These are phyloP conservation scores for Hemicentrotus pulcherrimus DNA, from an alignment of 35 echinoderm and acorn worm species.

Conservation along the genomic window DNA sequence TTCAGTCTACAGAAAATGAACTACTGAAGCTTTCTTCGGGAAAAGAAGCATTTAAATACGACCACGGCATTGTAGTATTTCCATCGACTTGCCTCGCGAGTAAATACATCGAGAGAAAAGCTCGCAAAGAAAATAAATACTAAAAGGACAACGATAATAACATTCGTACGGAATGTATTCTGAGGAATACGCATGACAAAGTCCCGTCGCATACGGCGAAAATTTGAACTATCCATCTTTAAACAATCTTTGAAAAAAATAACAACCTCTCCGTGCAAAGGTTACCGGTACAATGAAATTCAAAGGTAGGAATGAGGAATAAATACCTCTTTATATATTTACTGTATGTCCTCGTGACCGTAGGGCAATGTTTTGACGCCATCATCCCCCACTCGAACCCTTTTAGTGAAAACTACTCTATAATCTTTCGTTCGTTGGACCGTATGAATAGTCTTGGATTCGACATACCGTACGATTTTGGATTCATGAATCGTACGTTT, in stretches of 20 bases:
- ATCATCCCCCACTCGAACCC: constrained; percentile 28
- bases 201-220: neutral
- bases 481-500: constrained; percentile 7
- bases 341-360: constrained; percentile 23
- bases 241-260: neutral
- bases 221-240: neutral
- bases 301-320: neutral
- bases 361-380: constrained; percentile 46
- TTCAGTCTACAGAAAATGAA: neutral
- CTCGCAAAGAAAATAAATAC: neutral
- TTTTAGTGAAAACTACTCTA: constrained; percentile 57
- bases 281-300: neutral
- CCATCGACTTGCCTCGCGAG: neutral
- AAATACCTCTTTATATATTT: neutral
- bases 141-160: neutral
- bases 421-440: constrained; percentile 60
- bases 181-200: neutral
- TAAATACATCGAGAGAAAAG: neutral
- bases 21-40: constrained; percentile 1
- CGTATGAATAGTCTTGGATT: constrained; percentile 48
- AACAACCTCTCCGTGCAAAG: neutral
- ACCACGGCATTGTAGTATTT: neutral
- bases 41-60: neutral
- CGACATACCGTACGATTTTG: constrained; percentile 38
- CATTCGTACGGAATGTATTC: neutral